A percentile compares a stretch with the other conserved stretches of the same genome.
phyloP scores from a whole-genome alignment of 2,797 vertebrate species.

The Cryptoprocta ferox region DNA sequence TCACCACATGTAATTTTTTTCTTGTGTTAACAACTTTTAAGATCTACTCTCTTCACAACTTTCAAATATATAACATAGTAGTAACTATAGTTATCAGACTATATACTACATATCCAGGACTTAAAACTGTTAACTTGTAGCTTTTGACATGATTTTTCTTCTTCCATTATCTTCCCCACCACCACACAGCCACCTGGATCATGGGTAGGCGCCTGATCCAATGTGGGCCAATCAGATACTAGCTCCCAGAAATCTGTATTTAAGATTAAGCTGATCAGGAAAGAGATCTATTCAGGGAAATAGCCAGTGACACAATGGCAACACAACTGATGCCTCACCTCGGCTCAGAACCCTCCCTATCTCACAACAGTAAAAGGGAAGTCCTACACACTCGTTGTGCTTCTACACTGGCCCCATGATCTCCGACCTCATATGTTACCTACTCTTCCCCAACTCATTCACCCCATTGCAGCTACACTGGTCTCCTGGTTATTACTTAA shows the following conservation, averaged over 20 bases:
- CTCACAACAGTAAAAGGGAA: neutral
- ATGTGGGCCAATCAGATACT: neutral
- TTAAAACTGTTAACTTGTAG: neutral
- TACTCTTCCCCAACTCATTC: neutral
- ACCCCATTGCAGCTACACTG: neutral
- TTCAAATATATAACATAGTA: neutral
- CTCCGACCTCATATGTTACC: neutral
- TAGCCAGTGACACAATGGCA: neutral
- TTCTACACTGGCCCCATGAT: neutral
- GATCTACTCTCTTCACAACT: neutral
- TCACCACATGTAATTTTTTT: neutral
- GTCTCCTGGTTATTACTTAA: neutral
- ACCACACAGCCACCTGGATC: neutral
- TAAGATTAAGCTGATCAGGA: neutral
- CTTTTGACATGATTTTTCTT: neutral
- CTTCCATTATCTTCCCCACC: neutral
- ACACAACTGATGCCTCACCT: neutral
- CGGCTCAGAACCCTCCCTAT: neutral
- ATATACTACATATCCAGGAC: neutral
- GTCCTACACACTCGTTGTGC: neutral
- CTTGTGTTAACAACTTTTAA: neutral
- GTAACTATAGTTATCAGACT: neutral
- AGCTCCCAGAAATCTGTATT: constrained; percentile 25
- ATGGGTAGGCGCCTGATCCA: neutral
- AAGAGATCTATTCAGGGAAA: neutral